phyloP scores from a whole-genome alignment of 2,888 invertebrate species.

The Frankliniella fusca region DNA sequence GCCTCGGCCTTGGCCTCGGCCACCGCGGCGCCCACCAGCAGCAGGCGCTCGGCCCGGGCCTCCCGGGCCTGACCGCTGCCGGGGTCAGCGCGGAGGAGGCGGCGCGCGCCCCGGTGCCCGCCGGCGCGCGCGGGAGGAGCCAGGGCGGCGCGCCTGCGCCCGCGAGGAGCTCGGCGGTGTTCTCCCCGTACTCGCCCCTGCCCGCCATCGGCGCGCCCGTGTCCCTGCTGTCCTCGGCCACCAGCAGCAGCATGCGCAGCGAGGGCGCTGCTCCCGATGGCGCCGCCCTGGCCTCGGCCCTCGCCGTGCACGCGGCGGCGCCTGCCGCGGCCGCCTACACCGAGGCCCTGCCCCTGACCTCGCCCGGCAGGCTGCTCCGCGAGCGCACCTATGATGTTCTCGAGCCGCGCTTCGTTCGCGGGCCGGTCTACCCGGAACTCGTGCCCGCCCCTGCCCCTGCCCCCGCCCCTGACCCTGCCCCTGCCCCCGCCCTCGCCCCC shows the following conservation, averaged over 20 bases:
- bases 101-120: neutral
- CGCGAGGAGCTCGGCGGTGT: neutral
- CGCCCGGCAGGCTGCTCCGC: neutral
- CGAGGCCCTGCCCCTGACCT: neutral
- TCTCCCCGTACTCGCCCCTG: conserved; percentile 16
- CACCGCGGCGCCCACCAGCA: neutral
- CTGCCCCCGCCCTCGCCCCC: neutral
- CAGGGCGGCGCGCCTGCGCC: neutral
- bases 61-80: neutral
- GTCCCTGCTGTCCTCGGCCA: neutral
- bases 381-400: conserved; percentile 10
- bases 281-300: neutral
- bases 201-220: neutral
- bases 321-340: neutral
- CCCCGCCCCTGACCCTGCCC: neutral
- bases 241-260: neutral
- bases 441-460: neutral
- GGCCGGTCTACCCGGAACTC: neutral
- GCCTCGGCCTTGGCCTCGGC: neutral
- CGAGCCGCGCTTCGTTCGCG: conserved; percentile 14
- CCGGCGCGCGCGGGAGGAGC: neutral
- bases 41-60: neutral
- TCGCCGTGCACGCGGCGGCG: neutral
- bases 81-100: neutral
- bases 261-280: neutral